phyloP scores from a whole-genome alignment of 1,140 invertebrate genomes.

The Dinoponera quadriceps region DNA sequence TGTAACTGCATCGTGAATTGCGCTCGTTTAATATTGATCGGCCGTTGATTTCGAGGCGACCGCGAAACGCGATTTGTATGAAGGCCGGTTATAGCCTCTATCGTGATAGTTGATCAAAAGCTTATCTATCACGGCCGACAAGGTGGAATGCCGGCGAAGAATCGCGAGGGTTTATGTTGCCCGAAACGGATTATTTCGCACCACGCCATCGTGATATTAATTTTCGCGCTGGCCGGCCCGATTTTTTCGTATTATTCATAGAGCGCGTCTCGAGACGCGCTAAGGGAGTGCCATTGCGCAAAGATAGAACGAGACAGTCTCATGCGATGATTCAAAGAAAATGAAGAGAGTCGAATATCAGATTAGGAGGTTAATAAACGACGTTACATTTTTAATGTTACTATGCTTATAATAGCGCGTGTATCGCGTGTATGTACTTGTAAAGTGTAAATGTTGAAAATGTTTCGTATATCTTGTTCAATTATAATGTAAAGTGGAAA shows the following conservation, averaged over 20 bases:
- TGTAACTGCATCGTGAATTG: slow-evolving; percentile 13
- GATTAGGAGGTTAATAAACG: no score
- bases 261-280: no score
- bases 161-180: background rate
- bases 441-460: no score
- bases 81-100: slow-evolving; percentile 8
- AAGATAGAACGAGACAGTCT: no score
- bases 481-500: no score
- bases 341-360: no score
- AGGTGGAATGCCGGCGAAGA: background rate
- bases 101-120: slow-evolving; percentile 6
- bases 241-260: background rate
- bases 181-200: background rate
- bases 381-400: no score
- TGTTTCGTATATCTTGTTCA: no score
- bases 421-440: no score
- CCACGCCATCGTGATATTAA: background rate
- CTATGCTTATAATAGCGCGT: no score
- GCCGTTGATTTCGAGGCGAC: slow-evolving; percentile 3
- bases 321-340: no score
- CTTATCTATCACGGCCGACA: background rate
- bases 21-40: slow-evolving; percentile 13
- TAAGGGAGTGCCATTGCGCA: no score
- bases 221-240: background rate
- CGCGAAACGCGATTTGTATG: slow-evolving; percentile 2